These are phyloP conservation scores for Periparus ater DNA, from an alignment of 2,797 vertebrate genomes.

Conservation along the genomic window DNA sequence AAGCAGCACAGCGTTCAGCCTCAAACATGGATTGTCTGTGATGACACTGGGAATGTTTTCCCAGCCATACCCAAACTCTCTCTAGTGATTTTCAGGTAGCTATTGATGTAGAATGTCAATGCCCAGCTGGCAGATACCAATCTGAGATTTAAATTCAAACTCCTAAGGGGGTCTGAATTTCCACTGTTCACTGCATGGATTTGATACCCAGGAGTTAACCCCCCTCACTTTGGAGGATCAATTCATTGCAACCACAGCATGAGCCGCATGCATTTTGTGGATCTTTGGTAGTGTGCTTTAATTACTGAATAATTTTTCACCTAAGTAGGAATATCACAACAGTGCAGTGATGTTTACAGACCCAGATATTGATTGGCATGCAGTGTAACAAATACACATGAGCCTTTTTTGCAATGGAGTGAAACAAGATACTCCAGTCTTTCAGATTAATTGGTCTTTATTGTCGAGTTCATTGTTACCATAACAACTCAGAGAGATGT, in stretches of 20 bases:
- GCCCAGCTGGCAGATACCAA: not conserved
- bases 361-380: not conserved
- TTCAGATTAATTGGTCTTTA: slow-evolving; percentile 47
- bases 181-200: not conserved
- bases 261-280: not conserved
- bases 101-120: not conserved
- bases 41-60: not conserved
- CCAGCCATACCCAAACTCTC: not conserved
- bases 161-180: not conserved
- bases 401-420: not conserved
- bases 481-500: slow-evolving; percentile 56
- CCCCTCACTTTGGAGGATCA: not conserved
- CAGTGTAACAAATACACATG: slow-evolving; percentile 2
- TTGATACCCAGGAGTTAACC: not conserved
- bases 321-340: not conserved
- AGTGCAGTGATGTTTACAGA: slow-evolving; percentile 9
- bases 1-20: not conserved
- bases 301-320: slow-evolving; percentile 18
- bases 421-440: slow-evolving; percentile 14
- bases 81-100: not conserved
- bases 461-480: slow-evolving; percentile 38
- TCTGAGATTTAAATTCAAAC: not conserved
- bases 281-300: not conserved
- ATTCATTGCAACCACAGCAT: not conserved
- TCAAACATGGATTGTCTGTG: not conserved